phyloP scores from a whole-genome alignment of 92 coral and sea anemone species.

The Pocillopora grandis region DNA sequence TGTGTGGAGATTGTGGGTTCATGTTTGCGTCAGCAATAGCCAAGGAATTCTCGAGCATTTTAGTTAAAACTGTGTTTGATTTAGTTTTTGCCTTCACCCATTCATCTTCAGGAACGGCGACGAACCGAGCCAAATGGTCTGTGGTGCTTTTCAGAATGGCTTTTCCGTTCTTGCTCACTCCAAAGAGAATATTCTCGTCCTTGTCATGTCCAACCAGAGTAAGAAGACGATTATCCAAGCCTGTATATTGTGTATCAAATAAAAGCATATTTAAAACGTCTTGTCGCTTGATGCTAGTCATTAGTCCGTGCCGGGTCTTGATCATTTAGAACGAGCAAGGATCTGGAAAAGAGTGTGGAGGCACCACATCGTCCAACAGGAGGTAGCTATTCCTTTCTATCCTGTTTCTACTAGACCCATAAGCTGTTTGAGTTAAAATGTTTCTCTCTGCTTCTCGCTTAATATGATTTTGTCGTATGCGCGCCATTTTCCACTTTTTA shows the following conservation, averaged over 20 bases:
- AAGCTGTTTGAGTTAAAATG: too few species aligned
- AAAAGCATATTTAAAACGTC: too few species aligned
- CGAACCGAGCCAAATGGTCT: slow-evolving; percentile 32
- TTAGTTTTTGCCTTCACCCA: slow-evolving; percentile 44
- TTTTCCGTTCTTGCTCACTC: slow-evolving; percentile 38
- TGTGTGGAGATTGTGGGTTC: slow-evolving; percentile 20
- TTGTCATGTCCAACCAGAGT: slow-evolving; percentile 48
- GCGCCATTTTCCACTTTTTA: too few species aligned
- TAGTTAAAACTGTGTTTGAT: slow-evolving; percentile 29
- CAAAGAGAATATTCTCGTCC: slow-evolving; percentile 30
- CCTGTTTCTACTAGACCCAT: too few species aligned
- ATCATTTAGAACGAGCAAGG: too few species aligned
- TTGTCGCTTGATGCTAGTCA: too few species aligned
- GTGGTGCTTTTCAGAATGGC: slow-evolving; percentile 45
- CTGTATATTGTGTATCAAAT: neutral
- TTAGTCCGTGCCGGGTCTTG: too few species aligned
- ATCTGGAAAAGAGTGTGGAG: too few species aligned
- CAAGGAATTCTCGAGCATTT: slow-evolving; percentile 4
- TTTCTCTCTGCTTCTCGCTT: too few species aligned
- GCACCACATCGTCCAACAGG: too few species aligned
- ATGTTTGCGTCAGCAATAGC: slow-evolving; percentile 26
- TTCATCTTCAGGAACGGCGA: slow-evolving; percentile 6
- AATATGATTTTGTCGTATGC: too few species aligned
- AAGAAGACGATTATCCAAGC: slow-evolving; percentile 38
- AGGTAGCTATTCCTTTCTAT: too few species aligned